These are phyloP conservation scores for Melitaea athalia DNA, from an alignment of 2,888 invertebrate genomes.

Conservation along the genomic window DNA sequence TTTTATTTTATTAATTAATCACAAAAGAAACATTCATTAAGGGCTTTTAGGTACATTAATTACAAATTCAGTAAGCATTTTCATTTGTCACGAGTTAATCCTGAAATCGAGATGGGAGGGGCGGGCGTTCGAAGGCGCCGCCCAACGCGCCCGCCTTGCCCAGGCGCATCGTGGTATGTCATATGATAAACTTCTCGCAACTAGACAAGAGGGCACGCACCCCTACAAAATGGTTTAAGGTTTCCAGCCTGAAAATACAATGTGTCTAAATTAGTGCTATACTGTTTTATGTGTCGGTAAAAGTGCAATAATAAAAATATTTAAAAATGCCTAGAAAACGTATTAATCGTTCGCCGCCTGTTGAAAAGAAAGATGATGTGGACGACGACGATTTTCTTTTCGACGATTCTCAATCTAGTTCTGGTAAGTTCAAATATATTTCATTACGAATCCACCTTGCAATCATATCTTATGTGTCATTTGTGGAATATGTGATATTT, in stretches of 20 bases:
- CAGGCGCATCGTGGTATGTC: conserved; percentile 64
- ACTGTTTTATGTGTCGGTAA: conserved; percentile 32
- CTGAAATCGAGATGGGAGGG: conserved; percentile 63
- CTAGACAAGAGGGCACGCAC: conserved; percentile 46
- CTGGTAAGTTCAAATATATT: conserved; percentile 52
- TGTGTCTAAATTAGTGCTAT: conserved; percentile 47
- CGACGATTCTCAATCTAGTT: conserved; percentile 73
- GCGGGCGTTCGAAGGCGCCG: conserved; percentile 71
- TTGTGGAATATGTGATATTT: neutral
- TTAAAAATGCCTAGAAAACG: conserved; percentile 71
- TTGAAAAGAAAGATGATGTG: conserved; percentile 66
- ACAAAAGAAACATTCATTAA: conserved; percentile 3
- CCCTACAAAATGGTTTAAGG: conserved; percentile 34
- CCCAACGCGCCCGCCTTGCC: conserved; percentile 74
- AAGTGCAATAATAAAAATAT: neutral
- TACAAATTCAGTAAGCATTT: conserved; percentile 42
- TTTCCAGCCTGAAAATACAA: conserved; percentile 15
- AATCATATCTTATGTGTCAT: neutral
- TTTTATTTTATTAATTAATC: neutral
- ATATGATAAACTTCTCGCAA: conserved; percentile 61
- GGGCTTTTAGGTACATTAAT: conserved; percentile 40
- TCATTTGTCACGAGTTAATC: conserved; percentile 53
- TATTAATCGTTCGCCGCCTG: conserved; percentile 59
- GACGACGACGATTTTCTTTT: conserved; percentile 77
- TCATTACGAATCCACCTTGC: neutral